Conservation (phyloP, 2,113 vertebrate genomes). For the Alligator sinensis region DNA sequence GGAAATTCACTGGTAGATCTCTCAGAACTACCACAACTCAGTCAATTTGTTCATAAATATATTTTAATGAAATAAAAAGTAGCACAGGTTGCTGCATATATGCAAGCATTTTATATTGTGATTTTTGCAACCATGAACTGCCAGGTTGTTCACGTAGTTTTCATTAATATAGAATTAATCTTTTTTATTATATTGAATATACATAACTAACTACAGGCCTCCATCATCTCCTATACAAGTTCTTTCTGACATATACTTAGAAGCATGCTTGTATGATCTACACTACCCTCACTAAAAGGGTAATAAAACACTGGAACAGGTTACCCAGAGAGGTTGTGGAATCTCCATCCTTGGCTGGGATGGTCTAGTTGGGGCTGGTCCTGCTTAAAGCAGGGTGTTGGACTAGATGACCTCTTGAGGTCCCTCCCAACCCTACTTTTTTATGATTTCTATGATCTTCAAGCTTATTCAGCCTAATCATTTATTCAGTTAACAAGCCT, state of each 20-base stretch:
- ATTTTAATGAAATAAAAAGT: background rate
- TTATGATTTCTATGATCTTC: background rate
- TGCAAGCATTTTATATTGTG: background rate
- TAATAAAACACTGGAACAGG: no score
- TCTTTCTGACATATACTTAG: background rate
- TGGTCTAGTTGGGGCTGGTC: no score
- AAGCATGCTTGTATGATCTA: no score
- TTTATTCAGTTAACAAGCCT: background rate
- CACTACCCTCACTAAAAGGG: no score
- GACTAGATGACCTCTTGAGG: no score
- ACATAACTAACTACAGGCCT: background rate
- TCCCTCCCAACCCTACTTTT: no score
- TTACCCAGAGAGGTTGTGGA: no score
- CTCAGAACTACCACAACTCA: background rate
- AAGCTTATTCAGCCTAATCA: background rate
- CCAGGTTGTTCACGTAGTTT: background rate
- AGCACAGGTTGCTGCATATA: background rate
- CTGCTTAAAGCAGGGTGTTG: no score
- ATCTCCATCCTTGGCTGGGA: no score
- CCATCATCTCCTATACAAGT: no score
- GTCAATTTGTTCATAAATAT: fast-evolving
- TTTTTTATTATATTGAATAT: background rate
- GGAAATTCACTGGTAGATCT: background rate
- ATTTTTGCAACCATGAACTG: background rate
- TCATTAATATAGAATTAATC: background rate